Evolutionary conservation across 1,140 invertebrate genomes (phyloP), one percentile per base, ranked within the genome.

Genomic region (Drosophila lacteicornis): DNA sequence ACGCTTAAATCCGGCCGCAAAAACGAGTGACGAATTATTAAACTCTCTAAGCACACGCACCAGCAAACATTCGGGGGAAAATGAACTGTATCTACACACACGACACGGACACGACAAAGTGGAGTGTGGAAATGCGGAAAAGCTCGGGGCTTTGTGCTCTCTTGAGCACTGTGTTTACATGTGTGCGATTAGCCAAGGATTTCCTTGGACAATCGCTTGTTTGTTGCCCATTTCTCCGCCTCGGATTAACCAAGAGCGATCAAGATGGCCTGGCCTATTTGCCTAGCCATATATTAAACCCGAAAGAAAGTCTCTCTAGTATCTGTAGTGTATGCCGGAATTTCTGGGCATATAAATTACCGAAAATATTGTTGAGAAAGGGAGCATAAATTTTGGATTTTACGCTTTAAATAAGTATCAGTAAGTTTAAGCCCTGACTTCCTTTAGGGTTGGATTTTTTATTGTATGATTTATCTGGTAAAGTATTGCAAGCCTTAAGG

Each of bases 21-120:
- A 59, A 78, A 76, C 75, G 68, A 82, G 71, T 75, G 79, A 81
- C 79, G 70, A 87, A 85, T 82, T 87, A 82, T 86, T 63, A 82
- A 82, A 47, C 33, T 53, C 51, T 50, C 49, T 47, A 46, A 51
- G 56, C 45, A 56, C 40, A 62, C 40, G 33, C 38, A 61, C 49
- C 22, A 25, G 50, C 49, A 51, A 19, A 53, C 15, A 36, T 55
- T 30, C 9, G 17, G n/a, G 12, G 12, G 9, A 30, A 75, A 55
- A 53, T 47, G 43, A 40, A 42, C 36, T 53, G 62, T 42, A 42
- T 63, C 30, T 38, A n/a, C 22, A 25, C 33, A 46, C 36, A 45
- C 11, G 56, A 55, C 43, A 45, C 22, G 22, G 22, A 25, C 22
- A 25, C 43, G 2, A 6, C 0, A 17, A 5, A 33, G 49, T 30